Evolutionary conservation across 2,113 vertebrate species (phyloP).

Genomic region (Origma solitaria): DNA sequence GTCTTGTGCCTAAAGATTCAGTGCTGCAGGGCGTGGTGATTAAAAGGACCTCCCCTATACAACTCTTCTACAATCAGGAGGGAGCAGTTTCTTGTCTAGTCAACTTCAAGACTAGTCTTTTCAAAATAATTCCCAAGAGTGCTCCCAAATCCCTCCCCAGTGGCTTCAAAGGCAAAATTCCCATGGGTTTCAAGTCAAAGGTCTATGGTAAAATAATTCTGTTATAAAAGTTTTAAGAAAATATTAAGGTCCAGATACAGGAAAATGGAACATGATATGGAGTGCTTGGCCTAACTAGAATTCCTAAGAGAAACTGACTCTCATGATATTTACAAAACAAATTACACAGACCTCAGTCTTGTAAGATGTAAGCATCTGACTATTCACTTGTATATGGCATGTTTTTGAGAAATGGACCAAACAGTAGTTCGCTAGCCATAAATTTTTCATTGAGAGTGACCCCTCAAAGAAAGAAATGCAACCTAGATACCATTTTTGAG

Average conservation of each 20-base stretch:
- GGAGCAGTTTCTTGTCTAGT: not conserved
- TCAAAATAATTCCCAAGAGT: not conserved
- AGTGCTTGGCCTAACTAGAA: not conserved
- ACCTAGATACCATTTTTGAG: not conserved
- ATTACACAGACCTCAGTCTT: not conserved
- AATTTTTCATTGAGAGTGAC: not conserved
- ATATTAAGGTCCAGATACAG: not conserved
- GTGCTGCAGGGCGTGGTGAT: not conserved
- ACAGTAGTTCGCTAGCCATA: not conserved
- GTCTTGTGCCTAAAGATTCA: not conserved
- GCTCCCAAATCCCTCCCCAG: not conserved
- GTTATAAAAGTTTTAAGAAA: not conserved
- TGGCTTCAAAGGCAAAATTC: not conserved
- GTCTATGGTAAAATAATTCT: not conserved
- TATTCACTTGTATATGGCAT: not conserved
- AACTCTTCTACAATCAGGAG: not conserved
- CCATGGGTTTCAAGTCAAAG: not conserved
- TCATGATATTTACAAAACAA: accelerated
- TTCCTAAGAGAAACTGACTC: not conserved
- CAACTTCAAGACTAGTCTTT: not conserved
- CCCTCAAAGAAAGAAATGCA: not conserved
- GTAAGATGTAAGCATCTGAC: not conserved
- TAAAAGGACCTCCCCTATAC: not conserved
- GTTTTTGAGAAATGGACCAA: not conserved
- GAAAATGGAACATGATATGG: not conserved